phyloP scores from a whole-genome alignment of 2,888 invertebrate genomes.

The Pinctada fucata region DNA sequence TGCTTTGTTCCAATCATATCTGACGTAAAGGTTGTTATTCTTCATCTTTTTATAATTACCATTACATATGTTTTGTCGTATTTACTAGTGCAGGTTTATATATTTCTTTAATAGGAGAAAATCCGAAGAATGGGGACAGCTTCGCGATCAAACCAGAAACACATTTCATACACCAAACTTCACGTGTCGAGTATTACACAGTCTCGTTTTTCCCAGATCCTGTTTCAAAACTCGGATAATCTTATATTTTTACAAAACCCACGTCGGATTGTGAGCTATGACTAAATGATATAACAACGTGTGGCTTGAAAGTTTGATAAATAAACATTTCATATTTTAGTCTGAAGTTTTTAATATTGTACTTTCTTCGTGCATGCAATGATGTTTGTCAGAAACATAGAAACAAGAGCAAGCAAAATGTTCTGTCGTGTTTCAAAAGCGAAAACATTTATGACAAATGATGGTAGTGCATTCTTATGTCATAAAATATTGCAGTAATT shows the following conservation, averaged over 20 bases:
- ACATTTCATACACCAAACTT: not conserved
- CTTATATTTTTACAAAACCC: constrained; percentile 3
- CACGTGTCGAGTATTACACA: constrained; percentile 1
- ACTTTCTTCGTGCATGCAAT: too few species aligned
- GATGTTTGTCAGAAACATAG: too few species aligned
- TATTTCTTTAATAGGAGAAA: constrained; percentile 21
- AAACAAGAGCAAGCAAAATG: too few species aligned
- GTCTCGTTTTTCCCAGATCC: not conserved
- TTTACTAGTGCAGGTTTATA: constrained; percentile 10
- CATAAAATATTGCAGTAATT: too few species aligned
- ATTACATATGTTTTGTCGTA: not conserved
- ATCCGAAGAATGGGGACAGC: not conserved
- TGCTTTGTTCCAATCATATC: not conserved
- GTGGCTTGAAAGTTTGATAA: not conserved
- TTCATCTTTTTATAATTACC: constrained; percentile 2
- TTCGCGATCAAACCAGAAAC: not conserved
- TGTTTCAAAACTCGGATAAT: constrained; percentile 12
- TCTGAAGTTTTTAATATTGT: too few species aligned
- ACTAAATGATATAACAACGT: constrained; percentile 1
- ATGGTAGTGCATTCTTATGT: too few species aligned
- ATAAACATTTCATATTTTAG: not conserved
- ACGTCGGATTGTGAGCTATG: not conserved
- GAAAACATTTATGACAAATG: too few species aligned
- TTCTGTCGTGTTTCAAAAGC: too few species aligned
- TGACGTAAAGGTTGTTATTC: not conserved